These are phyloP conservation scores for Rhynchonema sp. DNA, from an alignment of 2,888 invertebrate species.

Conservation along the genomic window DNA sequence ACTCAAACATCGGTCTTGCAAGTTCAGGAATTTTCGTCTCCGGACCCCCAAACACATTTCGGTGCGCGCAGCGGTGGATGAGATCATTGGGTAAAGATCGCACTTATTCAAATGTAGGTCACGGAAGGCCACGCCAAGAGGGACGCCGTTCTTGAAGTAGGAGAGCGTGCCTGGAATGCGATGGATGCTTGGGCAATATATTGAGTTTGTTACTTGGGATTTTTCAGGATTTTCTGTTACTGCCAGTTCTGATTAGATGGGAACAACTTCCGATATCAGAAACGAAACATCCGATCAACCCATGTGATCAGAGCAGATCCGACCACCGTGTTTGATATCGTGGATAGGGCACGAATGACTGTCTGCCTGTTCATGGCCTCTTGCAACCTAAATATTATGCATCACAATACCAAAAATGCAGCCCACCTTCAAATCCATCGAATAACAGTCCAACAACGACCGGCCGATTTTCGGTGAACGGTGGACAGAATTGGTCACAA, in stretches of 20 bases:
- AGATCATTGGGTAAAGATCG: conserved; percentile 47
- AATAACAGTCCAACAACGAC: conserved; percentile 48
- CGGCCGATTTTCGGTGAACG: conserved; percentile 48
- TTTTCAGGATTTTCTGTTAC: too few species aligned
- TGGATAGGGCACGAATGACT: too few species aligned
- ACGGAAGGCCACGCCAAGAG: conserved; percentile 49
- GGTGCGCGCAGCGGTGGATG: conserved; percentile 53
- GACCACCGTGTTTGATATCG: too few species aligned
- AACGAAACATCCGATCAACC: conserved; percentile 19
- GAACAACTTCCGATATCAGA: too few species aligned
- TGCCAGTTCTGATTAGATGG: too few species aligned
- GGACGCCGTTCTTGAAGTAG: conserved; percentile 45
- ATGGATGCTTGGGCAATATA: too few species aligned
- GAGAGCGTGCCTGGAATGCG: conserved; percentile 48
- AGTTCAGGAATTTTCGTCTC: conserved; percentile 44
- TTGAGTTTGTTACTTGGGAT: too few species aligned
- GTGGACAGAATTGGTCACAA: conserved; percentile 44
- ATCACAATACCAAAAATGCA: too few species aligned
- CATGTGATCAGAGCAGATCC: conserved; percentile 46
- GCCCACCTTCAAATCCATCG: too few species aligned
- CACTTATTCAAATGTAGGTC: conserved; percentile 41
- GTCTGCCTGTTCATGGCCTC: too few species aligned
- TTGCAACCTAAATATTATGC: too few species aligned
- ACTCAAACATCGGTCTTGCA: conserved; percentile 34
- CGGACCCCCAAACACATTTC: conserved; percentile 46